Percentiles rank a stretch among this genome's conserved stretches.
phyloP scores from a whole-genome alignment of 2,888 invertebrate genomes.

The Conchocele bisecta region DNA sequence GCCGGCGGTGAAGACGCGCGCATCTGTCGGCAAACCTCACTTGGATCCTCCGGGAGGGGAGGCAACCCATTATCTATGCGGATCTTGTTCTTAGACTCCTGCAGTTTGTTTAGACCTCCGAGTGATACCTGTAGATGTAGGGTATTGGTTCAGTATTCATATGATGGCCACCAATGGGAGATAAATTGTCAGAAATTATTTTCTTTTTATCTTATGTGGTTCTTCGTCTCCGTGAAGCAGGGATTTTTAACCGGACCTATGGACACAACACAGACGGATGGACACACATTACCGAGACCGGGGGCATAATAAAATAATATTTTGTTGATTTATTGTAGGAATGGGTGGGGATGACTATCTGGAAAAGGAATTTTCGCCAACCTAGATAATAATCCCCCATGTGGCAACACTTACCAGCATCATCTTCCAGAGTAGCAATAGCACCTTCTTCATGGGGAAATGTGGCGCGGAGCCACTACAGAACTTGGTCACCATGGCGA shows the following conservation, averaged over 20 bases:
- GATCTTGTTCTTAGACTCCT: conserved; percentile 87
- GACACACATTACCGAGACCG: too few relatives aligned
- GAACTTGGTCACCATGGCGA: conserved; percentile 98
- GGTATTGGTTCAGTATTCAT: not conserved
- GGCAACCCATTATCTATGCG: conserved; percentile 88
- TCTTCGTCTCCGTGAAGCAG: too few relatives aligned
- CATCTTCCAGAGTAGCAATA: conserved; percentile 97
- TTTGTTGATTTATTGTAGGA: too few relatives aligned
- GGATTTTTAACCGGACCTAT: too few relatives aligned
- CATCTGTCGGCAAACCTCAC: conserved; percentile 96
- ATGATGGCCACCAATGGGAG: not conserved
- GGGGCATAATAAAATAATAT: too few relatives aligned
- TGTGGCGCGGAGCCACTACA: conserved; percentile 98
- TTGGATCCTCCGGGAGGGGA: conserved; percentile 94
- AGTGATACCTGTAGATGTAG: conserved; percentile 85
- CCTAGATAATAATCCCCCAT: too few relatives aligned
- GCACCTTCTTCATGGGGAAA: conserved; percentile 99
- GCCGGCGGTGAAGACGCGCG: conserved; percentile 97
- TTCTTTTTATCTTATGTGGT: too few relatives aligned
- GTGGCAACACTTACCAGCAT: conserved; percentile 91
- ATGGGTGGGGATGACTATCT: too few relatives aligned
- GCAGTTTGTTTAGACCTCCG: conserved; percentile 94
- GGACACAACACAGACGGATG: too few relatives aligned
- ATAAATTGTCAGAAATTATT: not conserved
- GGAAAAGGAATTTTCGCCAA: too few relatives aligned